phyloP scores from a whole-genome alignment of 2,797 vertebrate genomes.

The Chrosomus eos region DNA sequence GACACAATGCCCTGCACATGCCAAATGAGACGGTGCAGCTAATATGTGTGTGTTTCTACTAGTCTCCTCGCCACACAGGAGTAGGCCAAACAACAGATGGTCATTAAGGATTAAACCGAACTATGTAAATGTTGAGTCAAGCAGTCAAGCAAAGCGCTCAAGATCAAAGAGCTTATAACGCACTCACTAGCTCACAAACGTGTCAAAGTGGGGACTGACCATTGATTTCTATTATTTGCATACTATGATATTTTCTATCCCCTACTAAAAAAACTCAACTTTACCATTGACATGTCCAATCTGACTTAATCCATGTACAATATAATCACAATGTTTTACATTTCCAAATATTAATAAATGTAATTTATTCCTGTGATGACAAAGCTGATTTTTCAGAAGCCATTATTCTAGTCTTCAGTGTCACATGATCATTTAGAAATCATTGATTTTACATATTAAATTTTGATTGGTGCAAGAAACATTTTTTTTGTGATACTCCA shows the following conservation, averaged over 20 bases:
- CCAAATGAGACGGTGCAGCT: slow-evolving; percentile 4
- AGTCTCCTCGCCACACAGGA: slow-evolving; percentile 63
- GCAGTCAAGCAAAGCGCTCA: slow-evolving; percentile 55
- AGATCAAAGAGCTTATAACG: slow-evolving; percentile 8
- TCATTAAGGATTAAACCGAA: slow-evolving; percentile 65
- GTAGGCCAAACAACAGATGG: slow-evolving; percentile 75
- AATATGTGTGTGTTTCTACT: slow-evolving; percentile 29
- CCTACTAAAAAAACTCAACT: neutral
- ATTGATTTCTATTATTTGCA: neutral
- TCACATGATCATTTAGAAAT: neutral
- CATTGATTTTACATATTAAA: neutral
- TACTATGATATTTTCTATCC: neutral
- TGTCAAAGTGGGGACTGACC: neutral
- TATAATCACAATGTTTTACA: neutral
- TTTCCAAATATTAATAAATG: neutral
- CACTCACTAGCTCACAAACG: neutral
- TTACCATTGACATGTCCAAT: neutral
- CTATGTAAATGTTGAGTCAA: slow-evolving; percentile 63
- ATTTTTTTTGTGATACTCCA: neutral
- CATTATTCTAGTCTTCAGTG: neutral
- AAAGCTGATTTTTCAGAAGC: neutral
- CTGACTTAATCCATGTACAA: neutral
- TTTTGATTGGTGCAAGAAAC: neutral
- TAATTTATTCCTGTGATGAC: neutral
- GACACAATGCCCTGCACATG: slow-evolving; percentile 61